These are phyloP conservation scores for Bujurquina vittata DNA, from an alignment of 2,113 vertebrate genomes.

Conservation along the genomic window DNA sequence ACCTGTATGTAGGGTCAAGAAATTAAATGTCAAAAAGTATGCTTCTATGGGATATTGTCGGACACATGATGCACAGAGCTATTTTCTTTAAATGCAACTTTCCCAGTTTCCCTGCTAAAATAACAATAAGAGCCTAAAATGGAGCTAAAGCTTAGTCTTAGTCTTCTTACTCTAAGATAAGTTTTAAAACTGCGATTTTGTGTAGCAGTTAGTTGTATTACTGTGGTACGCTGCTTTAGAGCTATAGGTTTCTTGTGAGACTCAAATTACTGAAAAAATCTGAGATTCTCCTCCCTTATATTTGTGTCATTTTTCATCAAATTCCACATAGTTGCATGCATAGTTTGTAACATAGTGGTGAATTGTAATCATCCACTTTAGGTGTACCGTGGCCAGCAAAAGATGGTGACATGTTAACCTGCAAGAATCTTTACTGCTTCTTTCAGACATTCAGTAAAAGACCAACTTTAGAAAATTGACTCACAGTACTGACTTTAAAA, in stretches of 20 bases:
- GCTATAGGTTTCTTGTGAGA: no score
- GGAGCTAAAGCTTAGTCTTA: background rate
- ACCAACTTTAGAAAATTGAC: rapidly evolving
- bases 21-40: no score
- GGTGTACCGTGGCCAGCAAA: background rate
- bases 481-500: background rate
- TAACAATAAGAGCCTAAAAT: background rate
- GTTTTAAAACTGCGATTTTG: rapidly evolving
- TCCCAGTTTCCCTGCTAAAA: background rate
- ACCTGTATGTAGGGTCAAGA: no score
- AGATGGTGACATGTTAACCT: background rate
- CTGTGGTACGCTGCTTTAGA: no score
- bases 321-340: background rate
- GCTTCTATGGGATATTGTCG: no score
- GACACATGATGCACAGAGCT: background rate
- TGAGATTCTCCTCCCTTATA: background rate
- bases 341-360: rapidly evolving
- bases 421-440: background rate
- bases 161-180: background rate
- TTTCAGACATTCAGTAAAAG: rapidly evolving
- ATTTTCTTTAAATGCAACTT: background rate
- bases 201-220: background rate
- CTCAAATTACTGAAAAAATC: no score
- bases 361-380: background rate
- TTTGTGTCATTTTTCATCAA: rapidly evolving